Conservation (phyloP, 2,797 vertebrate genomes). For the Hirundo rustica region DNA sequence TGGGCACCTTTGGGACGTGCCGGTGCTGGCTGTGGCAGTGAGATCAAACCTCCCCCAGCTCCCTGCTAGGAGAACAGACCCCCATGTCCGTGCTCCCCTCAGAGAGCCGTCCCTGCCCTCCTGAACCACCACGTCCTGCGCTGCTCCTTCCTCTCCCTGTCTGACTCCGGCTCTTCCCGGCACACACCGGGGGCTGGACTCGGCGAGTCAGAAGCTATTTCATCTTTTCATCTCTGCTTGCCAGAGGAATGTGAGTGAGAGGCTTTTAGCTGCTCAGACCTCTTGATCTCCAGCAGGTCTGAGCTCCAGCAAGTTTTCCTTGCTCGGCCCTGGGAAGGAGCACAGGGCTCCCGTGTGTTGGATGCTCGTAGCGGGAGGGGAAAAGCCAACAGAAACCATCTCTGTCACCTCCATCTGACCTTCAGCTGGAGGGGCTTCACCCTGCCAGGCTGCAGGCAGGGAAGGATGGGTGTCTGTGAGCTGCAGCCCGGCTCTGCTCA, state of each 20-base stretch:
- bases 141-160: neutral
- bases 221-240: neutral
- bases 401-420: neutral
- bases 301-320: neutral
- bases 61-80: neutral
- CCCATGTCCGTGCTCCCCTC: neutral
- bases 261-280: slow-evolving; percentile 2
- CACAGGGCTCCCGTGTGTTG: neutral
- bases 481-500: neutral
- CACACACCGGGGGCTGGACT: neutral
- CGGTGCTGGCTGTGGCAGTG: neutral
- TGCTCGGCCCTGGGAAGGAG: neutral
- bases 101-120: neutral
- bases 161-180: neutral
- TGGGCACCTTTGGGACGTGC: neutral
- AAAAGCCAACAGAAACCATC: neutral
- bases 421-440: neutral
- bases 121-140: neutral
- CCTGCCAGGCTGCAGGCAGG: neutral
- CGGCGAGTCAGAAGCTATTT: neutral
- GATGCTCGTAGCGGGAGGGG: fast-evolving
- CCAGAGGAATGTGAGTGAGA: neutral
- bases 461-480: neutral
- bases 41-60: neutral
- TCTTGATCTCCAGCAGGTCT: neutral